phyloP scores from a whole-genome alignment of 2,113 vertebrate genomes.

The Pluvianellus socialis region DNA sequence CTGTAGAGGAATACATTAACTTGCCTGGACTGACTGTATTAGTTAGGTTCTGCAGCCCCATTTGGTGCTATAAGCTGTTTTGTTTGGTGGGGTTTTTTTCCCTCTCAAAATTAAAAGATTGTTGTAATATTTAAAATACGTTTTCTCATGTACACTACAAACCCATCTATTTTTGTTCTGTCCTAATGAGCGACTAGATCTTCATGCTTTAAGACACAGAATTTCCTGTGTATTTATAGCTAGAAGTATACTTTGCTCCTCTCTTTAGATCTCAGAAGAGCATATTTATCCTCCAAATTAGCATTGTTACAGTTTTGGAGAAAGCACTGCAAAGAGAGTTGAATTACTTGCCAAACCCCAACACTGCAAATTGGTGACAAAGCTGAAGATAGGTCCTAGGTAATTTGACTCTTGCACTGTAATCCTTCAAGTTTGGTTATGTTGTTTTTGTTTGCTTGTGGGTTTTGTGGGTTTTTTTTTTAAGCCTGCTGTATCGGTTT shows the following conservation, averaged over 20 bases:
- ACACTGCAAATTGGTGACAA: neutral
- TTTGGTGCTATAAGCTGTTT: neutral
- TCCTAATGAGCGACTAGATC: neutral
- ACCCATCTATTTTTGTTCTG: neutral
- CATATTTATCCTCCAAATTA: neutral
- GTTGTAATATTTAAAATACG: conserved; percentile 34
- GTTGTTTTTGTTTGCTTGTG: neutral
- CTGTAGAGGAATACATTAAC: neutral
- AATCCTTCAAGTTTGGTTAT: neutral
- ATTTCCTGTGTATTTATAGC: neutral
- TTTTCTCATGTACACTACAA: neutral
- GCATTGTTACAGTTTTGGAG: neutral
- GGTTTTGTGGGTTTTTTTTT: neutral
- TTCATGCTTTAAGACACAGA: neutral
- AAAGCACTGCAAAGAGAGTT: neutral
- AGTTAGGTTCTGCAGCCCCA: neutral
- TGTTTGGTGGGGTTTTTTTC: too few species aligned
- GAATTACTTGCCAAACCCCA: neutral
- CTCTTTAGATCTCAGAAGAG: neutral
- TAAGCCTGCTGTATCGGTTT: neutral
- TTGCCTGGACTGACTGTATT: neutral
- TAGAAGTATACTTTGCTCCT: neutral
- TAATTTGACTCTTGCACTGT: neutral
- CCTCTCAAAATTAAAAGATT: neutral
- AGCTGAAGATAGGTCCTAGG: neutral